Evolutionary conservation across 1,140 invertebrate species (phyloP).

Genomic region (Copidosoma floridanum): DNA sequence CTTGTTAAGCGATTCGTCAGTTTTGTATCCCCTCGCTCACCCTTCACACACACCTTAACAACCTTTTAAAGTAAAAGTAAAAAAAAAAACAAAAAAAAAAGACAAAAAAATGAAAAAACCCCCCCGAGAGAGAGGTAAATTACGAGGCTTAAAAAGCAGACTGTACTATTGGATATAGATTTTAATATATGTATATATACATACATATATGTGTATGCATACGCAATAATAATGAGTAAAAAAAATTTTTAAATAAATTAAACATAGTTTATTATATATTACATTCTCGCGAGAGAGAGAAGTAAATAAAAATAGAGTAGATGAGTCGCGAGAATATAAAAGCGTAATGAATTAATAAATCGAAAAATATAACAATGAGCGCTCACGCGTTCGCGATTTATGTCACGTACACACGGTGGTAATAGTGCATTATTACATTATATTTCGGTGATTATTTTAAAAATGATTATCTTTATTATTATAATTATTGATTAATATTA

Average conservation of each 20-base stretch:
- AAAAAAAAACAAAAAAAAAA: slow-evolving; percentile 55
- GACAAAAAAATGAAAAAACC: no score
- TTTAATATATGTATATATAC: slow-evolving; percentile 44
- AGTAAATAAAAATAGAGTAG: slow-evolving; percentile 19
- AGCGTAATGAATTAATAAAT: slow-evolving; percentile 7
- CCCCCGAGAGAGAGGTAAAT: slow-evolving; percentile 38
- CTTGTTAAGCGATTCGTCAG: slow-evolving; percentile 15
- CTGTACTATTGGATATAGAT: slow-evolving; percentile 55
- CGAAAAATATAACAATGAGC: background rate
- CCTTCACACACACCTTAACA: background rate
- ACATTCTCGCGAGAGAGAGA: slow-evolving; percentile 18
- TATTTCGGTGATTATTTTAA: slow-evolving; percentile 33
- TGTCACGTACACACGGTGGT: background rate
- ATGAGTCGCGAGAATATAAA: slow-evolving; percentile 7
- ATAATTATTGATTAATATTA: slow-evolving; percentile 37
- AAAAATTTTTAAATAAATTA: slow-evolving; percentile 34
- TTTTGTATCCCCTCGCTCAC: background rate
- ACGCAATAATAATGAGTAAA: slow-evolving; percentile 25
- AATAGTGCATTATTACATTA: slow-evolving; percentile 22
- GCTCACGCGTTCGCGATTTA: background rate
- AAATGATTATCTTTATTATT: slow-evolving; percentile 36
- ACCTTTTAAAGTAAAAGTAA: slow-evolving; percentile 33
- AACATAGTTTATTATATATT: slow-evolving; percentile 45
- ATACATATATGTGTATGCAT: slow-evolving; percentile 33
- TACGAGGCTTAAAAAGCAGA: slow-evolving; percentile 57